These are phyloP conservation scores for Drosophila quadrilineata DNA, from an alignment of 1,140 invertebrate species.

Conservation along the genomic window DNA sequence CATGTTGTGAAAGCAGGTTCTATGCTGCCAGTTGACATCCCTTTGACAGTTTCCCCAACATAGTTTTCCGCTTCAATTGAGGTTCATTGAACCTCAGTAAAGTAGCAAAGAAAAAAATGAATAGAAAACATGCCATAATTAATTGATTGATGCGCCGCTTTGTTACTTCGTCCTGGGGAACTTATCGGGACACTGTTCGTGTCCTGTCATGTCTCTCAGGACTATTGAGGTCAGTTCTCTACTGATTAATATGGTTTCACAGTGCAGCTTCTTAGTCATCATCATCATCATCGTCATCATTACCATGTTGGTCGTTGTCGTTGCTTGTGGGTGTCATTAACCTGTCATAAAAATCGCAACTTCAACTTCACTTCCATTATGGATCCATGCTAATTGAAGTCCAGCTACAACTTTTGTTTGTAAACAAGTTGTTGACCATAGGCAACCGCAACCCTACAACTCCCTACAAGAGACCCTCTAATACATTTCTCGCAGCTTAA, in stretches of 20 bases:
- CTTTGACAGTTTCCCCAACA: conserved; percentile 1
- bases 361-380: conserved; percentile 47
- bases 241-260: conserved; percentile 53
- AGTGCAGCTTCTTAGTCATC: conserved; percentile 53
- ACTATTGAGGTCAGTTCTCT: conserved; percentile 62
- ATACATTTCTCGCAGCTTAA: conserved; percentile 75
- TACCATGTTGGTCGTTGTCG: too few species aligned
- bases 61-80: conserved; percentile 41
- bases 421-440: conserved; percentile 71
- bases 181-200: background rate
- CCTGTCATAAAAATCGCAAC: conserved; percentile 74
- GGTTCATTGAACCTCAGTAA: conserved; percentile 71
- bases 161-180: conserved; percentile 36
- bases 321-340: conserved; percentile 66
- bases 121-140: conserved; percentile 69
- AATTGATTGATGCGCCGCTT: conserved; percentile 75
- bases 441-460: conserved; percentile 26
- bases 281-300: too few species aligned
- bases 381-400: conserved; percentile 73
- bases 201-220: conserved; percentile 52
- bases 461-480: conserved; percentile 63
- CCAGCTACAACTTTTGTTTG: conserved; percentile 66
- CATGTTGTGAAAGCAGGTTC: too few species aligned
- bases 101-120: too few species aligned
- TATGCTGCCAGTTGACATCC: conserved; percentile 18